These are phyloP conservation scores for Enteromius afrohamiltoni DNA, from an alignment of 2,797 vertebrate genomes.

Conservation along the genomic window DNA sequence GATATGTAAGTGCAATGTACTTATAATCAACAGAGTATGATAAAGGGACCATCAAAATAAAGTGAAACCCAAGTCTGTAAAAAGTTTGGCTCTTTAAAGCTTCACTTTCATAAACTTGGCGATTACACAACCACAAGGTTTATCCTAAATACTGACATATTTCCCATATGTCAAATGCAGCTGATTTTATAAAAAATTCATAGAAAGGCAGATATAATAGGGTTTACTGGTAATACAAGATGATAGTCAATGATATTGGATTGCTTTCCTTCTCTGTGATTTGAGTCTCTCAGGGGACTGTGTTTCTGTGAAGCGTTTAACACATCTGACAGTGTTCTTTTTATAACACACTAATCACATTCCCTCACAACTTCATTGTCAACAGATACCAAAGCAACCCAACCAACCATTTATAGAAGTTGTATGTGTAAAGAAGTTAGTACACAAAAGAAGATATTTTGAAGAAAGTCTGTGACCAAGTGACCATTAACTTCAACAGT, in stretches of 20 bases:
- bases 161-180: not conserved
- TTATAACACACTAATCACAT: slow-evolving; percentile 2
- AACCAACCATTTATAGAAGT: not conserved
- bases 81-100: not conserved
- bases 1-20: too few relatives aligned
- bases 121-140: not conserved
- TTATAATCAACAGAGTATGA: too few relatives aligned
- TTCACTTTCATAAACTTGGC: slow-evolving; percentile 21
- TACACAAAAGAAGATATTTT: too few relatives aligned
- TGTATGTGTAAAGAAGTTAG: not conserved
- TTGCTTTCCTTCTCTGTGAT: slow-evolving; percentile 25
- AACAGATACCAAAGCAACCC: not conserved
- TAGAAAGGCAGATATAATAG: not conserved
- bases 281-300: not conserved
- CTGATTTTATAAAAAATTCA: slow-evolving; percentile 1
- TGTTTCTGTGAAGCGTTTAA: slow-evolving; percentile 15
- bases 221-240: not conserved
- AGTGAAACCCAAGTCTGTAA: not conserved
- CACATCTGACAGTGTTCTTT: slow-evolving; percentile 16
- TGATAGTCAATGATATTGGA: slow-evolving; percentile 6
- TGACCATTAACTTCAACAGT: too few relatives aligned
- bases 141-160: slow-evolving; percentile 24
- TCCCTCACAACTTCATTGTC: slow-evolving; percentile 21
- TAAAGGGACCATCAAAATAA: too few relatives aligned
- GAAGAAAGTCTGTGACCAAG: too few relatives aligned